A percentile compares a stretch with the other conserved stretches of the same genome.
Evolutionary conservation across 2,888 invertebrate genomes (phyloP).

Genomic region (Xestia rhomboidea): DNA sequence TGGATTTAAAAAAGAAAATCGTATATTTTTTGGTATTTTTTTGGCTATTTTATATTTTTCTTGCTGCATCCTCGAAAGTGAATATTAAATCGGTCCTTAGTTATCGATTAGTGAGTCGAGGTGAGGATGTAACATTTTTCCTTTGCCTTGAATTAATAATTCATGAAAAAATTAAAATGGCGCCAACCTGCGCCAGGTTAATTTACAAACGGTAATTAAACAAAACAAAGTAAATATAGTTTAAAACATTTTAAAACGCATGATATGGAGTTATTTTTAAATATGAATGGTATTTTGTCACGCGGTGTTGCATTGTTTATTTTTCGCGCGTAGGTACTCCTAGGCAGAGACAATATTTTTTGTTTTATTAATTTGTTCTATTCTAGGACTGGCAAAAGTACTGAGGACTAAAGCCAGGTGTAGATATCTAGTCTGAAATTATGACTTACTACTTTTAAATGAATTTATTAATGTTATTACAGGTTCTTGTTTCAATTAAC

Average conservation of each 20-base stretch:
- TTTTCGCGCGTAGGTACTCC: slow-evolving; percentile 55
- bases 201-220: slow-evolving; percentile 14
- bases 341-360: slow-evolving; percentile 45
- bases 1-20: slow-evolving; percentile 53
- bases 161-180: slow-evolving; percentile 38
- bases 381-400: slow-evolving; percentile 34
- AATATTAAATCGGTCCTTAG: slow-evolving; percentile 32
- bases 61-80: slow-evolving; percentile 22
- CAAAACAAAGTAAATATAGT: slow-evolving; percentile 14
- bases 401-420: slow-evolving; percentile 35
- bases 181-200: slow-evolving; percentile 24
- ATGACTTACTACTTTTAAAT: slow-evolving; percentile 5
- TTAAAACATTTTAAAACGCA: neutral
- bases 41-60: slow-evolving; percentile 18
- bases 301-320: slow-evolving; percentile 54
- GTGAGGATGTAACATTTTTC: slow-evolving; percentile 60
- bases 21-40: slow-evolving; percentile 41
- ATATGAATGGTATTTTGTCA: slow-evolving; percentile 40
- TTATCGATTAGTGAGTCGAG: slow-evolving; percentile 51
- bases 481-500: neutral
- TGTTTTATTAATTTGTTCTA: slow-evolving; percentile 47
- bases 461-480: neutral
- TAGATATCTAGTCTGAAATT: neutral
- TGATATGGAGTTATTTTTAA: slow-evolving; percentile 43
- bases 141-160: slow-evolving; percentile 58